Percentiles rank a stretch among this genome's conserved stretches.
phyloP scores from a whole-genome alignment of 2,888 invertebrate species.

The Thymelicus acteon region DNA sequence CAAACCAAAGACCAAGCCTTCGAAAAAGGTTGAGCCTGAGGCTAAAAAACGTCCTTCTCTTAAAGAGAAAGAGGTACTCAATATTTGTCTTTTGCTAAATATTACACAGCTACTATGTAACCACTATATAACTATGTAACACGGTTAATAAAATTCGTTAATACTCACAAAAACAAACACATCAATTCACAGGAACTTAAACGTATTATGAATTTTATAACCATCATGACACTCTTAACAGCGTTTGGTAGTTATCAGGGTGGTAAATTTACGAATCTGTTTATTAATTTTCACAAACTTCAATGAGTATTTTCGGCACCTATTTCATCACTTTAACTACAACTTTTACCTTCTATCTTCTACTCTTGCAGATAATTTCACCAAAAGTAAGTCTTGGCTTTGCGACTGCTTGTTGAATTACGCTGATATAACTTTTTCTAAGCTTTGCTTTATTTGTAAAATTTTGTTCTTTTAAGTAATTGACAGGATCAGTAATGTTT shows the following conservation, averaged over 20 bases:
- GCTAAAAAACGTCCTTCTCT: constrained; percentile 76
- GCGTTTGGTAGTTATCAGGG: constrained; percentile 24
- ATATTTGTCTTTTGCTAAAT: constrained; percentile 26
- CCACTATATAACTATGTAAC: constrained; percentile 40
- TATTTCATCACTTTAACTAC: neutral
- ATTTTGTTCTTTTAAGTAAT: too few species aligned
- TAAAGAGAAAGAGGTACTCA: constrained; percentile 77
- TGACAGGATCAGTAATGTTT: too few species aligned
- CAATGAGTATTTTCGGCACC: neutral
- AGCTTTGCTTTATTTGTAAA: constrained; percentile 21
- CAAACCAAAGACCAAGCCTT: constrained; percentile 72
- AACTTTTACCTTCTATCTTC: constrained; percentile 10
- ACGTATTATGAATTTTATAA: constrained; percentile 14
- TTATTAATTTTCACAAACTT: constrained; percentile 1
- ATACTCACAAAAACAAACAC: neutral
- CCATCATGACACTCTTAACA: constrained; percentile 15
- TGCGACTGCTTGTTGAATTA: constrained; percentile 24
- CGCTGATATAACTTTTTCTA: constrained; percentile 19
- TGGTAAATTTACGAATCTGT: neutral
- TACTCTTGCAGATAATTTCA: constrained; percentile 22
- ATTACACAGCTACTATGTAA: constrained; percentile 41
- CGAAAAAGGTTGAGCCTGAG: constrained; percentile 70
- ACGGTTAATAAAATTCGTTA: constrained; percentile 25
- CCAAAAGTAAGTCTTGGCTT: constrained; percentile 31
- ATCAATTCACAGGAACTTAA: neutral